Evolutionary conservation across 2,113 vertebrate species (phyloP).

Genomic region (Nesogale talazaci): DNA sequence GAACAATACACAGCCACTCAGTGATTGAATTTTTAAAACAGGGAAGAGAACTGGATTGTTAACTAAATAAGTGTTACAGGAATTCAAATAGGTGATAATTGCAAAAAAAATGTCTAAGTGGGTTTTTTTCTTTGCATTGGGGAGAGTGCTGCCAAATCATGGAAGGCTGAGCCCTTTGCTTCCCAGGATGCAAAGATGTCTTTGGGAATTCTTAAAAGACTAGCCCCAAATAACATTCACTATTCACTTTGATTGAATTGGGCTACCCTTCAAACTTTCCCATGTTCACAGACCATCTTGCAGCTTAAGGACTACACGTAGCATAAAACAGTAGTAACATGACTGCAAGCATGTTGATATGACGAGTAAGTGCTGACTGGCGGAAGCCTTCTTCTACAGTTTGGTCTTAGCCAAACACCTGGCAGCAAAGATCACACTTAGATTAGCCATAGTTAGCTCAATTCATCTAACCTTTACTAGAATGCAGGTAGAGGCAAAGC

Average conservation of each 20-base stretch:
- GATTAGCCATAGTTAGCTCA: neutral
- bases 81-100: constrained; percentile 80
- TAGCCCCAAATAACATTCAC: neutral
- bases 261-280: neutral
- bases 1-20: neutral
- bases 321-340: constrained; percentile 18
- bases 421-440: neutral
- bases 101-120: constrained; percentile 63
- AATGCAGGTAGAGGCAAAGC: neutral
- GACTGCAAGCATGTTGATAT: neutral
- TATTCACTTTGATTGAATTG: neutral
- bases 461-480: neutral
- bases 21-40: constrained; percentile 20
- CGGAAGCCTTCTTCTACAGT: neutral
- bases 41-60: constrained; percentile 59
- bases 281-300: neutral
- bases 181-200: neutral
- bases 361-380: neutral
- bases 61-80: constrained; percentile 76
- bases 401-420: neutral
- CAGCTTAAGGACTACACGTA: neutral
- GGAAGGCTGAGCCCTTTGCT: constrained; percentile 44
- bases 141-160: constrained; percentile 58
- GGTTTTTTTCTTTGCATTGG: constrained; percentile 57
- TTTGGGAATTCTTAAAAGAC: constrained; percentile 50